Percentiles rank a stretch among this genome's conserved stretches.
These are phyloP conservation scores for Semaprochilodus insignis DNA, from an alignment of 2,797 vertebrate genomes.

Conservation along the genomic window DNA sequence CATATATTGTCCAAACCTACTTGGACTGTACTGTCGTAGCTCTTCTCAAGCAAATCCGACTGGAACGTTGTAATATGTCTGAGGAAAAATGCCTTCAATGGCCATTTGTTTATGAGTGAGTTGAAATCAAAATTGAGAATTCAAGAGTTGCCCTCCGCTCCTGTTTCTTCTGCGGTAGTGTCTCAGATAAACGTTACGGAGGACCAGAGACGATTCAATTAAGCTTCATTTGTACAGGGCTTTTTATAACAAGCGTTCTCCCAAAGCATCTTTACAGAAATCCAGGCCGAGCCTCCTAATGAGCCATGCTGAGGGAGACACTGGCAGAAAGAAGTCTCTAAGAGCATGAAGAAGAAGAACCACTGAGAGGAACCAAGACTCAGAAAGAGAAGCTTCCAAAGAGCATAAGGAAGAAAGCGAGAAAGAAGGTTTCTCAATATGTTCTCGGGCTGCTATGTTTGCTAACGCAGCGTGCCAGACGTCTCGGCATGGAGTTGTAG, in stretches of 20 bases:
- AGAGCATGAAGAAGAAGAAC: not conserved
- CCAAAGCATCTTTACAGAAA: conserved; percentile 6
- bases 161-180: not conserved
- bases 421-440: too few species aligned
- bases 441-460: too few species aligned
- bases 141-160: not conserved
- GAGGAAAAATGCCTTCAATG: too few species aligned
- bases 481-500: too few species aligned
- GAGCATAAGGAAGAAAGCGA: too few species aligned
- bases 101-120: not conserved
- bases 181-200: not conserved
- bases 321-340: not conserved
- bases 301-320: not conserved
- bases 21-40: not conserved
- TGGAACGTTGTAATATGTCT: not conserved
- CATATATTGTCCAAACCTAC: not conserved
- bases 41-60: not conserved
- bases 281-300: not conserved
- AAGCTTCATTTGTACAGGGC: not conserved
- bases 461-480: too few species aligned
- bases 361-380: not conserved
- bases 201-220: not conserved
- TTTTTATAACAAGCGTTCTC: not conserved
- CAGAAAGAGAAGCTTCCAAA: not conserved
- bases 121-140: not conserved